phyloP scores from a whole-genome alignment of 2,113 vertebrate species.

The Haemorhous mexicanus region DNA sequence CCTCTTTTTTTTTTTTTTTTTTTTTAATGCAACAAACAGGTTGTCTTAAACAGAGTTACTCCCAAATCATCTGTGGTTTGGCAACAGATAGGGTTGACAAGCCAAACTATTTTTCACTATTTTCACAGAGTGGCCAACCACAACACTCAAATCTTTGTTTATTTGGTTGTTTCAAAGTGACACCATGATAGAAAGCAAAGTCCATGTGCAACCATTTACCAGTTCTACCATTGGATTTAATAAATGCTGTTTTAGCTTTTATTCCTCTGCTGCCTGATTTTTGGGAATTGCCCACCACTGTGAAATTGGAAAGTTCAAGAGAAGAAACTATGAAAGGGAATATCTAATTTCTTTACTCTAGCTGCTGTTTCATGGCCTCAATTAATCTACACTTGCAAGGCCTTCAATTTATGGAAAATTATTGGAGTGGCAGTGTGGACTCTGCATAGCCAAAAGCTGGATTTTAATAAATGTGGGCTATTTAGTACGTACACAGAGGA shows the following conservation, averaged over 20 bases:
- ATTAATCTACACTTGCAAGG: slow-evolving; percentile 44
- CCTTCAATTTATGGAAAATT: slow-evolving; percentile 33
- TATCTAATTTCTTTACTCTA: slow-evolving; percentile 47
- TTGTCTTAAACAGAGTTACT: neutral
- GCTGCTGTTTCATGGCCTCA: slow-evolving; percentile 30
- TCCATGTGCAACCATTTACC: neutral
- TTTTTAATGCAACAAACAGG: neutral
- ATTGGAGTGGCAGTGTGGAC: neutral
- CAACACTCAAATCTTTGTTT: neutral
- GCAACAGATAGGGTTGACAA: neutral
- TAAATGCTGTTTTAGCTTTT: slow-evolving; percentile 27
- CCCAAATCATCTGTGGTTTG: neutral
- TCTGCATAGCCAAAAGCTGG: slow-evolving; percentile 26
- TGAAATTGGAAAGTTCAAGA: slow-evolving; percentile 49
- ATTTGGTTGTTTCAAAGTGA: neutral
- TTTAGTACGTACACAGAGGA: slow-evolving; percentile 6
- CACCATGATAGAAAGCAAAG: neutral
- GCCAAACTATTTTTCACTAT: neutral
- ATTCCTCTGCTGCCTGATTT: slow-evolving; percentile 13
- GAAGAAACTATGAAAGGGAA: slow-evolving; percentile 47
- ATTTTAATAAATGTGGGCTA: slow-evolving; percentile 44
- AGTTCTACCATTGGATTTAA: neutral
- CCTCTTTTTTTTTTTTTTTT: neutral
- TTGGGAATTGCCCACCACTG: neutral
- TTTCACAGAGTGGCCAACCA: neutral